Conservation (phyloP, 2,888 invertebrate genomes). For the Drosophila percnosoma region DNA sequence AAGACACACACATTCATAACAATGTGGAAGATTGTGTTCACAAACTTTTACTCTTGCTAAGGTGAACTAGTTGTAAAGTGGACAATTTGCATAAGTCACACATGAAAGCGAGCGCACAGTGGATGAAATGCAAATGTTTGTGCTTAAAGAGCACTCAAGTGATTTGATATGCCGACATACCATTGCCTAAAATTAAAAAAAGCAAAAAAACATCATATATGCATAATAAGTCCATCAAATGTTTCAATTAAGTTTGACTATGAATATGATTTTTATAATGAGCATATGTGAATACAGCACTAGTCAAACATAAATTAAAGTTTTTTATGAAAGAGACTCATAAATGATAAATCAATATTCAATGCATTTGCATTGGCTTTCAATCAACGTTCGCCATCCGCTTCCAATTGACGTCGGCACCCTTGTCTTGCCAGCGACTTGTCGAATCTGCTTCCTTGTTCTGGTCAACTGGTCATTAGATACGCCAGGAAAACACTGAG, state of each 20-base stretch:
- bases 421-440: conserved; percentile 34
- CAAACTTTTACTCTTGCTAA: conserved; percentile 73
- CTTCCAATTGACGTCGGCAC: conserved; percentile 27
- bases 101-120: conserved; percentile 44
- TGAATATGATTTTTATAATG: background rate
- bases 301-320: conserved; percentile 2
- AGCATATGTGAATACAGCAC: background rate
- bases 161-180: background rate
- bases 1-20: conserved; percentile 1
- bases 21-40: conserved; percentile 23
- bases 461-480: conserved; percentile 26
- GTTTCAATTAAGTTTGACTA: background rate
- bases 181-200: background rate
- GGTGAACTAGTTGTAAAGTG: conserved; percentile 76
- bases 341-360: conserved; percentile 15
- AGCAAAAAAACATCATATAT: background rate
- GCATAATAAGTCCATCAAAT: background rate
- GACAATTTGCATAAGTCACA: conserved; percentile 70
- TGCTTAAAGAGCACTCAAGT: background rate
- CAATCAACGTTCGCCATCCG: conserved; percentile 18
- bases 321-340: background rate
- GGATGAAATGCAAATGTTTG: conserved; percentile 4
- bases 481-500: conserved; percentile 22
- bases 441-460: conserved; percentile 48
- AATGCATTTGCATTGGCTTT: conserved; percentile 27